Percentiles rank a stretch among this genome's conserved stretches.
phyloP scores from a whole-genome alignment of 2,797 vertebrate genomes.

The Chanos chanos region DNA sequence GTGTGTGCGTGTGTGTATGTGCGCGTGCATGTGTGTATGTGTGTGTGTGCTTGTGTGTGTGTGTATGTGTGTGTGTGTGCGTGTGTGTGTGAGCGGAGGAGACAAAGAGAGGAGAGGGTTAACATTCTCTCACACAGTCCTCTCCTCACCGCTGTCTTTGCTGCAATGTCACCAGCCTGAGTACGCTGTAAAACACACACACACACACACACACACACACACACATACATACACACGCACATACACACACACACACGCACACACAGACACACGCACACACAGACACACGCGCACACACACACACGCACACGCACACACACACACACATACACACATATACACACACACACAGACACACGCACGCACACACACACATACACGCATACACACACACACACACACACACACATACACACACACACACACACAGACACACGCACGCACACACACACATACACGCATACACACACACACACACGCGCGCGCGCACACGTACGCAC shows the following conservation, averaged over 20 bases:
- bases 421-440: conserved; percentile 32
- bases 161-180: conserved; percentile 42
- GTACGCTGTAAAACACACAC: not conserved
- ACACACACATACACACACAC: conserved; percentile 36
- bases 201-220: not conserved
- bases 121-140: not conserved
- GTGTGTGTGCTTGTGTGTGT: too few species aligned
- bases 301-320: not conserved
- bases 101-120: conserved; percentile 6
- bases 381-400: conserved; percentile 15
- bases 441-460: not conserved
- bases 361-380: not conserved
- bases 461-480: not conserved
- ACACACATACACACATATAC: not conserved
- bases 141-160: conserved; percentile 26
- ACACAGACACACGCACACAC: conserved; percentile 27
- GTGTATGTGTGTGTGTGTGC: too few species aligned
- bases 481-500: not conserved
- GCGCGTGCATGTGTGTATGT: too few species aligned
- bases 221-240: not conserved
- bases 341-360: not conserved
- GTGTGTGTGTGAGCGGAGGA: not conserved
- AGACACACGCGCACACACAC: conserved; percentile 41
- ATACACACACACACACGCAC: conserved; percentile 8
- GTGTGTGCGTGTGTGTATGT: too few species aligned